Evolutionary conservation across 2,888 invertebrate species (phyloP), one percentile per base, ranked within the genome.

Genomic region (Cheilosia grossa): DNA sequence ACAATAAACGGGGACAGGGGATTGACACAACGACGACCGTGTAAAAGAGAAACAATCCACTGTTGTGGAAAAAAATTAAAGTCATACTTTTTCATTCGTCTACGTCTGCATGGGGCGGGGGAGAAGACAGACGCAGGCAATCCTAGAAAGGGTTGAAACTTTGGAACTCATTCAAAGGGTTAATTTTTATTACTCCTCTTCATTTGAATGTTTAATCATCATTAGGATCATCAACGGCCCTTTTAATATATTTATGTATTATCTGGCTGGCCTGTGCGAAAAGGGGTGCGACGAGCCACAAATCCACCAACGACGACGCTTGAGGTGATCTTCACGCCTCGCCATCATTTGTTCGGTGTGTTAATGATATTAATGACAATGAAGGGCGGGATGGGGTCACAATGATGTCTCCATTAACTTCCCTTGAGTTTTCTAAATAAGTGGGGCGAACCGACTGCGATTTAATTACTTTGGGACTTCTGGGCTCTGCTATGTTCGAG

Each of bases 141-240:
- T 21, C 33, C 42, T 2, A 42, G 19, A 69, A 54, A 63, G 82
- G 77, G 61, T 67, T 73, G 73, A 42, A 61, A 44, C 54, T 37
- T 64, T 24, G 27, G 30, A 73, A 78, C 64, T 64, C 44, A 78
- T 78, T 73, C 67, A 75, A 79, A 79, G 83, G 85, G 80, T 85
- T 80, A 81, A 80, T 83, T 72, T 70, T 72, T 85, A 85, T 80
- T 67, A 80, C 70, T 66, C 44, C 67, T 56, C 56, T 75, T 75
- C 85, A 81, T 75, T 83, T 83, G 83, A 83, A 83, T 85, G 80
- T 85, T 81, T 80, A 80, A 77, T 85, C 75, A 75, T 85, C 80
- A 75, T 83, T 79, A 79, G 79, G 74, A 79, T 83, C 73, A 74
- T 83, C 79, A 83, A 74, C 80, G 75, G 70, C 42, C 59, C 59